A percentile compares a stretch with the other conserved stretches of the same genome.
phyloP scores from a whole-genome alignment of 2,113 vertebrate genomes.

The Ciconia boyciana region DNA sequence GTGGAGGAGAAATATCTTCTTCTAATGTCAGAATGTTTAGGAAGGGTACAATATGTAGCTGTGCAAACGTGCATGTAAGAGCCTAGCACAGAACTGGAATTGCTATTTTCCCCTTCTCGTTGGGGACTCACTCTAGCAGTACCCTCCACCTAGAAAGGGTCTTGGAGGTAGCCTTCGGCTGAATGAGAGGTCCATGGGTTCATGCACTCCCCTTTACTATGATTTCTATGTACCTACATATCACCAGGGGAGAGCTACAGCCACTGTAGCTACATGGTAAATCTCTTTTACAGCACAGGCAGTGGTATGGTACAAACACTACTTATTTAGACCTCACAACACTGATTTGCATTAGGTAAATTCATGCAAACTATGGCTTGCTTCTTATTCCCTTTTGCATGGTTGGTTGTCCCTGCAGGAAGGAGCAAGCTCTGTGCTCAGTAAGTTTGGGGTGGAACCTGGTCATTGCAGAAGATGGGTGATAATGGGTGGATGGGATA shows the following conservation, averaged over 20 bases:
- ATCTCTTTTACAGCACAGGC: not conserved
- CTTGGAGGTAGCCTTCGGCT: not conserved
- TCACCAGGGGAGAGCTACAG: not conserved
- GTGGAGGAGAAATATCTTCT: not conserved
- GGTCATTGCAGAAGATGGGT: not conserved
- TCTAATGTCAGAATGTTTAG: not conserved
- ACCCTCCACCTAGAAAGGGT: not conserved
- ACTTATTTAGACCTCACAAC: not conserved
- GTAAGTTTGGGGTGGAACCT: not conserved
- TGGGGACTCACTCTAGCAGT: not conserved
- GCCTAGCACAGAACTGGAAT: rapidly evolving
- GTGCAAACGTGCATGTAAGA: not conserved
- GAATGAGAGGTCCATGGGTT: not conserved
- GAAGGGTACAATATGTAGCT: not conserved
- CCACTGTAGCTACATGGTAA: not conserved
- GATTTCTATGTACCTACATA: not conserved
- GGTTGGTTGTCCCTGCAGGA: not conserved
- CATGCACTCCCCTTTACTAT: not conserved
- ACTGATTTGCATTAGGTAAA: not conserved
- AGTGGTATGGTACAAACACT: not conserved
- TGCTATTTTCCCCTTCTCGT: not conserved
- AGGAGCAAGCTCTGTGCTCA: not conserved
- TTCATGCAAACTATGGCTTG: not conserved
- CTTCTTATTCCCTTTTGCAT: not conserved
- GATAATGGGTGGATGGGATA: not conserved